Conservation (phyloP, 2,113 vertebrate species). For the Benitochromis conjunctus region DNA sequence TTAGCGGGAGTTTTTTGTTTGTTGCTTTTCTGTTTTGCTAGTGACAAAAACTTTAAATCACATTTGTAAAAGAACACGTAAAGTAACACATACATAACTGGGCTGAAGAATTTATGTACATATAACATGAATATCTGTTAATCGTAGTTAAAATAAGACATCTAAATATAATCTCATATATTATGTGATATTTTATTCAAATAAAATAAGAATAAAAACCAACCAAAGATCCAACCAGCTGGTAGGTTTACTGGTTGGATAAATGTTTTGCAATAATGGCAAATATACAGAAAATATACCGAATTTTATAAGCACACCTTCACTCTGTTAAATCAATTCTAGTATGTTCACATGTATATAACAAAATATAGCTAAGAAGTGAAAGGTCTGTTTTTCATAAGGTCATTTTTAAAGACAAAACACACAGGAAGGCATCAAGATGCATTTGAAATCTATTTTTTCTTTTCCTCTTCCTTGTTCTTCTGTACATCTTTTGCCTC, state of each 20-base stretch:
- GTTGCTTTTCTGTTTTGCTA: not conserved
- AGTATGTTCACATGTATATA: not conserved
- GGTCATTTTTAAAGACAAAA: not conserved
- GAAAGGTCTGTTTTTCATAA: not conserved
- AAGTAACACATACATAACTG: not conserved
- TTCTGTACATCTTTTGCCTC: not conserved
- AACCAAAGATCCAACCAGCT: not conserved
- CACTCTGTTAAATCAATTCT: not conserved
- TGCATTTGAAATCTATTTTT: not conserved
- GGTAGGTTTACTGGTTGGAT: no score
- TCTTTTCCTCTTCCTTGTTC: slow-evolving; percentile 3
- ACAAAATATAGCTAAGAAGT: not conserved
- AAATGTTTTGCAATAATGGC: no score
- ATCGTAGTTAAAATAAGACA: not conserved
- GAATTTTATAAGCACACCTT: no score
- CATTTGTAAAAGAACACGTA: not conserved
- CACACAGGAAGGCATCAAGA: not conserved
- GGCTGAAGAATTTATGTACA: not conserved
- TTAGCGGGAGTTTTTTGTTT: not conserved
- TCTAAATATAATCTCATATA: not conserved
- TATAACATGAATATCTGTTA: not conserved
- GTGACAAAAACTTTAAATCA: not conserved
- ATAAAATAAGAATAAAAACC: not conserved
- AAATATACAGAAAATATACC: no score
- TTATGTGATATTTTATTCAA: not conserved